Base-by-base conservation (phyloP, 1,140 invertebrate genomes). In the Drosophila takahashii region DNA sequence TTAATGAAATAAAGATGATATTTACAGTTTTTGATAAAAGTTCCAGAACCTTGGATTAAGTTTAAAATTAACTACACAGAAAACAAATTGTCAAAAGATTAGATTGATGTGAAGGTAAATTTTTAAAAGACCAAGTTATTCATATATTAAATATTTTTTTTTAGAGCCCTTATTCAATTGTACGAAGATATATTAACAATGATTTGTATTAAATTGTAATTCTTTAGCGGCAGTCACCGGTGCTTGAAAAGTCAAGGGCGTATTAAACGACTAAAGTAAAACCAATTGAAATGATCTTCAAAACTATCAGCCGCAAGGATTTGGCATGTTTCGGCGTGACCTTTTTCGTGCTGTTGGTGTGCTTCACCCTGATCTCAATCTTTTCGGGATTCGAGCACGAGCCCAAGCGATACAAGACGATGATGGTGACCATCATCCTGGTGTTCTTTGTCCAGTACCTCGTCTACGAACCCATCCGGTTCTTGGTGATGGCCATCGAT, bases 301-400 rank as follows among this genome's bases (percentile, higher is more conserved):
- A 4, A 2, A n/a, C n/a, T 8, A 4, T 8, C 0, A 18, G 0
- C 0, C 8, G 0, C 0, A 77, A 53, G n/a, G 53, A 44, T 16
- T 4, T 16, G 1, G 1, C 45, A 11, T 75, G 64, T 22, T 47
- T 45, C 16, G 3, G 1, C 0, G 4, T 45, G 10, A 57, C 72
- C 5, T 0, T 9, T 1, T 0, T n/a, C 0, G 52, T 75, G n/a
- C 2, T 75, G 18, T 0, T 58, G 9, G 18, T 36, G 9, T 66
- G 72, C 36, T 9, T 58, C 10, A 6, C 9, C 4, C 5, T 60
- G 9, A 18, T 58, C 9, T 1, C 26, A 8, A 3, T 32, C 10
- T 45, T 10, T 45, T 65, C 42, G 1, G 81, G 81, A 18, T 54
- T 78, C n/a, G 6, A 64, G 0, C 83, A 85, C 29, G 83, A 87